Percentiles rank a stretch among this genome's conserved stretches.
Conservation (phyloP, 2,888 invertebrate genomes). For the Drosophila rubida region DNA sequence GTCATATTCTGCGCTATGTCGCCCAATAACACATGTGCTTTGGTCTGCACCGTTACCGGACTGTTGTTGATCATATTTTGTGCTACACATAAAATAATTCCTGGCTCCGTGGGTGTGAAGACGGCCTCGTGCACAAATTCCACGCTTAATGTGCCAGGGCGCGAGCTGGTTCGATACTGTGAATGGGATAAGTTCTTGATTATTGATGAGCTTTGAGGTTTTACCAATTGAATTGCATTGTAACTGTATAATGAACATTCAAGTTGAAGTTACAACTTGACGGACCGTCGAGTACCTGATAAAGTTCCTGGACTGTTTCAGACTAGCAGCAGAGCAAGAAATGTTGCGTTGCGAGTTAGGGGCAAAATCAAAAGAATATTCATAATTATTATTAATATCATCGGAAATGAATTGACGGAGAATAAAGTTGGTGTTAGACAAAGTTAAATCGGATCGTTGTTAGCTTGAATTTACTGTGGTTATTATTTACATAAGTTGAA, state of each 20-base stretch:
- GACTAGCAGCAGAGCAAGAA: conserved; percentile 31
- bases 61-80: conserved; percentile 84
- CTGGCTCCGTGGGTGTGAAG: conserved; percentile 84
- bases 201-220: background rate
- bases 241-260: background rate
- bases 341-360: conserved; percentile 5
- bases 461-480: background rate
- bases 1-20: conserved; percentile 84
- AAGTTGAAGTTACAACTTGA: conserved; percentile 33
- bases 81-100: conserved; percentile 85
- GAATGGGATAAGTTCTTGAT: background rate
- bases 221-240: background rate
- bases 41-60: conserved; percentile 57
- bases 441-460: background rate
- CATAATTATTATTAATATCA: conserved; percentile 9
- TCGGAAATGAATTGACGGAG: background rate
- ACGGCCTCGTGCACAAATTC: conserved; percentile 82
- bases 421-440: conserved; percentile 4
- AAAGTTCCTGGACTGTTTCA: conserved; percentile 38
- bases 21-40: conserved; percentile 80
- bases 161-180: conserved; percentile 59
- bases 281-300: conserved; percentile 44
- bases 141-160: conserved; percentile 63
- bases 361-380: conserved; percentile 16
- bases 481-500: background rate